Conservation (phyloP, 2,797 vertebrate species). For the Cossypha dichroa region DNA sequence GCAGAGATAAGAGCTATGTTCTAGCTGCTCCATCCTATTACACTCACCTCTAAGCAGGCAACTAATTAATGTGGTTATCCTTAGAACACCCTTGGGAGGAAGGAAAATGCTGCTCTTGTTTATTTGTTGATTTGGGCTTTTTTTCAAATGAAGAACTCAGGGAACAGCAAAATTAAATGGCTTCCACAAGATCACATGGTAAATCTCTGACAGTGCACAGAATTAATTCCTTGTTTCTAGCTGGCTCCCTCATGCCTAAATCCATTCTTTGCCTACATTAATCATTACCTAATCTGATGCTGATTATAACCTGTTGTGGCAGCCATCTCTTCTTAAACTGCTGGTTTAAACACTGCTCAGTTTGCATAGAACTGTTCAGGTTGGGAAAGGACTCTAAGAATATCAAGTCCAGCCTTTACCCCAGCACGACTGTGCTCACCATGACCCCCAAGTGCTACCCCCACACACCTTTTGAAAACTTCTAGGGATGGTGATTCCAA, state of each 20-base stretch:
- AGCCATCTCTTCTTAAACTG: not conserved
- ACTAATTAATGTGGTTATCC: slow-evolving; percentile 18
- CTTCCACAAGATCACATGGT: not conserved
- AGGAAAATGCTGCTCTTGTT: not conserved
- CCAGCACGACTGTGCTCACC: not conserved
- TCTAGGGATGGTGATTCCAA: not conserved
- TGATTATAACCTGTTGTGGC: not conserved
- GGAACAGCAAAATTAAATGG: not conserved
- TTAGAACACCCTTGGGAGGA: not conserved
- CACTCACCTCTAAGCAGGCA: not conserved
- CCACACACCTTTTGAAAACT: not conserved
- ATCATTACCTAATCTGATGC: not conserved
- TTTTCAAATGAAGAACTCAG: not conserved
- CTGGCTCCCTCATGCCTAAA: not conserved
- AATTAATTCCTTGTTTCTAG: not conserved
- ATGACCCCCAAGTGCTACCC: not conserved
- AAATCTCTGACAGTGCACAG: not conserved
- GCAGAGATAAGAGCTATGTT: slow-evolving; percentile 36
- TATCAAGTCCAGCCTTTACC: accelerated
- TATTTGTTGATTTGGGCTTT: not conserved
- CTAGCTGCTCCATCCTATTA: not conserved
- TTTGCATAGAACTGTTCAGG: not conserved
- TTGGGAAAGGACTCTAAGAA: not conserved
- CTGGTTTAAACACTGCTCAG: not conserved
- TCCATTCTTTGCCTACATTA: not conserved